Evolutionary conservation across 2,113 vertebrate species (phyloP).

Genomic region (Microcebus tavaratra): DNA sequence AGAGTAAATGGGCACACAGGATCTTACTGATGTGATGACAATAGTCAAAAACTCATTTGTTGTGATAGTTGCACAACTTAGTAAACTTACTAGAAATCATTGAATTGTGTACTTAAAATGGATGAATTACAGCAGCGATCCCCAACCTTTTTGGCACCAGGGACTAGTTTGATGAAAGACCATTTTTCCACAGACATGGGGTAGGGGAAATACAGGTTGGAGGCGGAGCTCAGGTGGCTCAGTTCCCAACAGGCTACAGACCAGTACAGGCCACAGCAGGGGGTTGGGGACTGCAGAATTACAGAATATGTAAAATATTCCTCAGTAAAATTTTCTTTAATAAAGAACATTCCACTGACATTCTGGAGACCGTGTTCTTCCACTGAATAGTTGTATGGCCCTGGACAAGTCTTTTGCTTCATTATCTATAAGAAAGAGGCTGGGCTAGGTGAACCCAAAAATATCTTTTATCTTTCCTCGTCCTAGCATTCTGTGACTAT

Average conservation of each 20-base stretch:
- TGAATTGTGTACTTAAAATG: not conserved
- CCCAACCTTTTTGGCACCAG: too few relatives aligned
- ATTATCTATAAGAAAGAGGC: not conserved
- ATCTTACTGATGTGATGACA: not conserved
- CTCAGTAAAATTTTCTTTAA: not conserved
- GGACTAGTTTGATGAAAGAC: too few relatives aligned
- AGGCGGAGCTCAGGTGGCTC: too few relatives aligned
- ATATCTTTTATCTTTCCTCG: not conserved
- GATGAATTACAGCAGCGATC: not conserved
- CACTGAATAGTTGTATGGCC: not conserved
- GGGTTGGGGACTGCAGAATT: not conserved
- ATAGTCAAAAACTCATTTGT: not conserved
- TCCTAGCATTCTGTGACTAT: not conserved
- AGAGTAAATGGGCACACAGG: not conserved
- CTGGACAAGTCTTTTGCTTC: not conserved
- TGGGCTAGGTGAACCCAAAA: not conserved
- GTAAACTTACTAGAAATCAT: not conserved
- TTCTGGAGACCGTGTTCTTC: not conserved
- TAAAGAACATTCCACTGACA: not conserved
- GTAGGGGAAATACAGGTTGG: too few relatives aligned
- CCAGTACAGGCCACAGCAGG: too few relatives aligned
- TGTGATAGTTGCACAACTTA: not conserved
- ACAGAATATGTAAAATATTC: not conserved
- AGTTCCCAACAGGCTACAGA: too few relatives aligned
- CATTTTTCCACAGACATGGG: too few relatives aligned